Conservation (phyloP, 2,113 vertebrate genomes). For the Menura novaehollandiae region DNA sequence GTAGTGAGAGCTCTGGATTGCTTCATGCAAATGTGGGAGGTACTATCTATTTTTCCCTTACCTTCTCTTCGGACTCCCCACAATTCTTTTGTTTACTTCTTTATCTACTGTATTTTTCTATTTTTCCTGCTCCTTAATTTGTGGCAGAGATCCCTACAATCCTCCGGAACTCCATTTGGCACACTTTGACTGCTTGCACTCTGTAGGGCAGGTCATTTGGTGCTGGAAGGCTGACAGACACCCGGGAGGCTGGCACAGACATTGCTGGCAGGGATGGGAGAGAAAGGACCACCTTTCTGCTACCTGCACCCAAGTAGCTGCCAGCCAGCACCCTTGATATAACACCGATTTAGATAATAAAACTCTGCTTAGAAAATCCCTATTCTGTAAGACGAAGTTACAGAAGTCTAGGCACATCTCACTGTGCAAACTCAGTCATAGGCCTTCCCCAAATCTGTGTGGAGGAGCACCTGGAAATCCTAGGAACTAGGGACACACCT, state of each 20-base stretch:
- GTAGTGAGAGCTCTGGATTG: neutral
- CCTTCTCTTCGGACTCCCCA: neutral
- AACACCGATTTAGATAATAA: neutral
- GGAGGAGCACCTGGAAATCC: neutral
- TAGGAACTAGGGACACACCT: neutral
- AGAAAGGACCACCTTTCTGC: neutral
- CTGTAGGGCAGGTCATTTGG: fast-evolving
- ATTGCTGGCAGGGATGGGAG: neutral
- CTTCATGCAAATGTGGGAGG: neutral
- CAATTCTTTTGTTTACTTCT: neutral
- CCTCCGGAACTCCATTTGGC: neutral
- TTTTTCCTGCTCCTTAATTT: neutral
- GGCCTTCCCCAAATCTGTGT: neutral
- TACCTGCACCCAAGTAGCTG: neutral
- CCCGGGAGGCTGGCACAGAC: neutral
- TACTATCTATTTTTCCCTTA: neutral
- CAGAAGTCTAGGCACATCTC: neutral
- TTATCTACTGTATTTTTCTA: neutral
- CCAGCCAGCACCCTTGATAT: neutral
- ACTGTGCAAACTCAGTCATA: neutral
- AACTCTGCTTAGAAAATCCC: neutral
- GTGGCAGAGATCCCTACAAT: neutral
- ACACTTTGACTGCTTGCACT: neutral
- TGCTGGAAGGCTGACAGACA: neutral
- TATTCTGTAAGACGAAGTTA: neutral